phyloP scores from a whole-genome alignment of 2,797 vertebrate genomes.

The Premnoplex brunnescens region DNA sequence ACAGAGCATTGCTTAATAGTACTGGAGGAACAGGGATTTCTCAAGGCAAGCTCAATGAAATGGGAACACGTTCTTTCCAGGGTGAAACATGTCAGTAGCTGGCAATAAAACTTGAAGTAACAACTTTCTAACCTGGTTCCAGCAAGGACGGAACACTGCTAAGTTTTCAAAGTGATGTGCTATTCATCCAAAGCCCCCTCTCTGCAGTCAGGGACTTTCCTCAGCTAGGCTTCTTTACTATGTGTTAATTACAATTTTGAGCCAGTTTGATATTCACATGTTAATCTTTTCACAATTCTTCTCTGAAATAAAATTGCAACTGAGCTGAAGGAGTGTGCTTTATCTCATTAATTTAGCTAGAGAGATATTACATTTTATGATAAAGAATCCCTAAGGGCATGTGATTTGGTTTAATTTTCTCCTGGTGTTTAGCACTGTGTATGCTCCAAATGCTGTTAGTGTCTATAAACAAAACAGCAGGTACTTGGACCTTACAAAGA shows the following conservation, averaged over 20 bases:
- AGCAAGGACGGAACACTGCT: background rate
- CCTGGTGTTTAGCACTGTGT: conserved; percentile 3
- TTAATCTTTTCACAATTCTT: background rate
- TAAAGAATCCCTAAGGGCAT: background rate
- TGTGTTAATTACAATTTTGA: background rate
- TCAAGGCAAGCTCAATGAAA: background rate
- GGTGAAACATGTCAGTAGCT: background rate
- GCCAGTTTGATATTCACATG: background rate
- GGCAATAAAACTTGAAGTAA: background rate
- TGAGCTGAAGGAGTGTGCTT: background rate
- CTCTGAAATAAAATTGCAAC: background rate
- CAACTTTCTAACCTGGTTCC: background rate
- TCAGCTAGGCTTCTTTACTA: background rate
- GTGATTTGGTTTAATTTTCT: conserved; percentile 47
- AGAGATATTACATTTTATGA: conserved; percentile 6
- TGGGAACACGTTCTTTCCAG: background rate
- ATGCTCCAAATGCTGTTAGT: conserved; percentile 3
- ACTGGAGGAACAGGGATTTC: background rate
- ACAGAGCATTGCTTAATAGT: background rate
- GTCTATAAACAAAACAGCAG: conserved; percentile 23
- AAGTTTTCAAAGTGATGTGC: background rate
- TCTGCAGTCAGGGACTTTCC: background rate
- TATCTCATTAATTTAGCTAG: conserved; percentile 4
- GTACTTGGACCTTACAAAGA: conserved; percentile 28
- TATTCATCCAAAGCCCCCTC: background rate